Percentiles rank a stretch among this genome's conserved stretches.
Conservation (phyloP, 2,888 invertebrate species). For the Drosophila rubida region DNA sequence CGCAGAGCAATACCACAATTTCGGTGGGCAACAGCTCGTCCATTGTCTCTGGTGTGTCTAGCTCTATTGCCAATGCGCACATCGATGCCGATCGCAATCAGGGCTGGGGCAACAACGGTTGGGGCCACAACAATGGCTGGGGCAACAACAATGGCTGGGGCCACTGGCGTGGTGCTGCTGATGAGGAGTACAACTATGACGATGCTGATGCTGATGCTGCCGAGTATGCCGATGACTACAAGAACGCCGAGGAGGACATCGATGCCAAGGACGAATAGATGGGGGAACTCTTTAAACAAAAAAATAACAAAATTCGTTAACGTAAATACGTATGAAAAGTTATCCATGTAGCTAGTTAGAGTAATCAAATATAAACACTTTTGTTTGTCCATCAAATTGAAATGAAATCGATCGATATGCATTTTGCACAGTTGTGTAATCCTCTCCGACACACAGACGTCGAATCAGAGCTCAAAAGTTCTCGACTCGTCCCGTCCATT, state of each 20-base stretch:
- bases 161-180: constrained; percentile 22
- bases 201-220: not conserved
- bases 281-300: not conserved
- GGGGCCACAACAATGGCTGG: constrained; percentile 6
- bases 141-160: constrained; percentile 18
- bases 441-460: not conserved
- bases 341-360: constrained; percentile 15
- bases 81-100: not conserved
- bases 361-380: constrained; percentile 21
- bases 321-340: constrained; percentile 7
- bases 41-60: constrained; percentile 30
- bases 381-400: constrained; percentile 10
- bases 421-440: constrained; percentile 17
- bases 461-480: constrained; percentile 20
- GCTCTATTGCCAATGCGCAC: constrained; percentile 20
- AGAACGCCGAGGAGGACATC: not conserved
- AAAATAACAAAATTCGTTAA: not conserved
- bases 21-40: constrained; percentile 1
- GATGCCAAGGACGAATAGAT: not conserved
- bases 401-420: constrained; percentile 25
- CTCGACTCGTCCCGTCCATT: constrained; percentile 34
- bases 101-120: constrained; percentile 2
- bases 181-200: not conserved
- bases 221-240: not conserved
- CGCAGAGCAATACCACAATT: constrained; percentile 10